Evolutionary conservation across 1,140 invertebrate species (phyloP).

Genomic region (Ostrea edulis): DNA sequence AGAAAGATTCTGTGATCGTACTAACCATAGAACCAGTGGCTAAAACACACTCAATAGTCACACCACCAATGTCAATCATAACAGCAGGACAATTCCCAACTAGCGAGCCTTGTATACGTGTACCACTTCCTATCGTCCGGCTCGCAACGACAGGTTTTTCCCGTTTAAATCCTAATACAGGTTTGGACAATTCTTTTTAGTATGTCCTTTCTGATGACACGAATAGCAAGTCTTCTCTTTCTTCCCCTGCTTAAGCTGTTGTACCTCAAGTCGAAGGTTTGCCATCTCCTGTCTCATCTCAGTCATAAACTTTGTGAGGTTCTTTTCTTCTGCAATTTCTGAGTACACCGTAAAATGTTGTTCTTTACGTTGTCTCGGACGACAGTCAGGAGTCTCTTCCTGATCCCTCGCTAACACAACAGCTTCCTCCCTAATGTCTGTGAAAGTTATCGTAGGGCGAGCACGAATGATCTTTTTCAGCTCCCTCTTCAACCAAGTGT

Average conservation of each 20-base stretch:
- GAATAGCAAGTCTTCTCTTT: not conserved
- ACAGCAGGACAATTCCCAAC: slow-evolving; percentile 36
- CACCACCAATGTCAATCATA: not conserved
- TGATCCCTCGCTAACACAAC: not conserved
- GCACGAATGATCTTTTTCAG: slow-evolving; percentile 25
- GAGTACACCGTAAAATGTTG: not conserved
- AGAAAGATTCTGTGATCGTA: slow-evolving; percentile 37
- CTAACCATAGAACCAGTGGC: slow-evolving; percentile 46
- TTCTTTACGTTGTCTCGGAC: not conserved
- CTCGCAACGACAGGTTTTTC: slow-evolving; percentile 32
- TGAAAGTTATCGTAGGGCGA: slow-evolving; percentile 18
- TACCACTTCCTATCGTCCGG: not conserved
- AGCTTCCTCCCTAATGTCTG: slow-evolving; percentile 14
- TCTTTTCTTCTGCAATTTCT: not conserved
- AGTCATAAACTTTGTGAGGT: slow-evolving; percentile 1
- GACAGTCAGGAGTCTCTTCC: not conserved
- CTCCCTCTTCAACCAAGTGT: slow-evolving; percentile 33
- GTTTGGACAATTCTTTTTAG: slow-evolving; percentile 42
- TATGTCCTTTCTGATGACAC: slow-evolving; percentile 32
- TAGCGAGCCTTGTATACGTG: slow-evolving; percentile 27
- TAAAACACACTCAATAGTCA: slow-evolving; percentile 20
- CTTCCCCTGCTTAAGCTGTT: not conserved
- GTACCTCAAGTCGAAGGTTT: not conserved
- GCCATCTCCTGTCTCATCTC: slow-evolving; percentile 3
- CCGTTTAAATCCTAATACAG: slow-evolving; percentile 37